A percentile compares a stretch with the other conserved stretches of the same genome.
Conservation (phyloP, 2,113 vertebrate species). For the Baryphthengus martii region DNA sequence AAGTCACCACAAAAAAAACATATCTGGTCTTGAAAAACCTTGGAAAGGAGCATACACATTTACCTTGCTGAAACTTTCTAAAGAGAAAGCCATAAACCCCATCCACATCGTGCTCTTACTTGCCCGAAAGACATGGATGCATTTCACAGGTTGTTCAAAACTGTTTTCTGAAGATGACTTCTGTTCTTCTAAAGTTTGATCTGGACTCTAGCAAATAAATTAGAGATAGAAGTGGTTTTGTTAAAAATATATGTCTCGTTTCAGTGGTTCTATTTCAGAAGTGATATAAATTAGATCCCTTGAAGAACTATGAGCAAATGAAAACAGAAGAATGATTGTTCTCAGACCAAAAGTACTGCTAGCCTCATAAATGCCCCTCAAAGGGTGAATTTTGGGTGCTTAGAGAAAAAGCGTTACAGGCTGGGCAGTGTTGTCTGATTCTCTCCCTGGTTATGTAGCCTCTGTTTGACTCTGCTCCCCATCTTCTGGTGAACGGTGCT, state of each 20-base stretch:
- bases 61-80: not conserved
- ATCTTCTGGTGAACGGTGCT: not conserved
- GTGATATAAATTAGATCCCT: not conserved
- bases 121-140: fast-evolving
- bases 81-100: not conserved
- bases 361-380: not conserved
- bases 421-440: not conserved
- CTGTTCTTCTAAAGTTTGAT: not conserved
- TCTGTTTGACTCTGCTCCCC: not conserved
- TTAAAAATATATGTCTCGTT: not conserved
- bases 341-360: not conserved
- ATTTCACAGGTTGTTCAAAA: not conserved
- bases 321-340: not conserved
- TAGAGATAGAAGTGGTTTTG: not conserved
- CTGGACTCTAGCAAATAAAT: not conserved
- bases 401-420: not conserved
- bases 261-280: not conserved
- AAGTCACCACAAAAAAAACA: not conserved
- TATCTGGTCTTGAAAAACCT: not conserved
- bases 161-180: not conserved
- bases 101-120: not conserved
- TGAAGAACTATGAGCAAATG: not conserved
- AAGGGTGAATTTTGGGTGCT: not conserved
- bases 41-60: not conserved
- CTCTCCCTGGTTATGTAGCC: not conserved